A percentile compares a stretch with the other conserved stretches of the same genome.
Conservation (phyloP, 2,113 vertebrate species). For the Sorex araneus region DNA sequence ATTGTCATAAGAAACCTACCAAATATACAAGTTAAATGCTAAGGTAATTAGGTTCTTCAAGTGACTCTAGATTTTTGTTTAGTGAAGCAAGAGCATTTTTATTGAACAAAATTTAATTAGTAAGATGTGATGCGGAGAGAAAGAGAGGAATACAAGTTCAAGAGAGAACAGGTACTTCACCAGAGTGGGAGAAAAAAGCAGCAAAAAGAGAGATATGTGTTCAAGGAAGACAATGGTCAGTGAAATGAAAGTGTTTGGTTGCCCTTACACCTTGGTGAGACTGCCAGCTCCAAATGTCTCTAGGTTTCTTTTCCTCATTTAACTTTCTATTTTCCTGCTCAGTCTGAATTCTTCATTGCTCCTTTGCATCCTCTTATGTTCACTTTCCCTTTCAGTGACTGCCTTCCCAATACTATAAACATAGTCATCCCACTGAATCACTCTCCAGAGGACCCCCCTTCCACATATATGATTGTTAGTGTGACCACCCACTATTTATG, state of each 20-base stretch:
- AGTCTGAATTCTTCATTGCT: not conserved
- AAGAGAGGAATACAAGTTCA: too few relatives aligned
- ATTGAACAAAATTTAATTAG: too few relatives aligned
- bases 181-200: too few relatives aligned
- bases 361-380: not conserved
- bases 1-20: constrained; percentile 56
- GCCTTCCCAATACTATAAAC: not conserved
- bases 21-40: not conserved
- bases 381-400: not conserved
- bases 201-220: too few relatives aligned
- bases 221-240: not conserved
- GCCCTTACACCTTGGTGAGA: not conserved
- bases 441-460: not conserved
- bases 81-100: not conserved
- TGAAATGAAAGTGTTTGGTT: not conserved
- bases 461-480: not conserved
- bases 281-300: not conserved
- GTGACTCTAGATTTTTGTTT: not conserved
- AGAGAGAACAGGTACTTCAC: too few relatives aligned
- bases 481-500: not conserved
- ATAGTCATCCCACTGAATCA: not conserved
- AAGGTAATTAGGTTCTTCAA: not conserved
- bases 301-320: not conserved
- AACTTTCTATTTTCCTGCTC: not conserved
- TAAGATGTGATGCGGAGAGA: too few relatives aligned